Conservation (phyloP, 2,113 vertebrate species). For the Anser brachyrhynchus region DNA sequence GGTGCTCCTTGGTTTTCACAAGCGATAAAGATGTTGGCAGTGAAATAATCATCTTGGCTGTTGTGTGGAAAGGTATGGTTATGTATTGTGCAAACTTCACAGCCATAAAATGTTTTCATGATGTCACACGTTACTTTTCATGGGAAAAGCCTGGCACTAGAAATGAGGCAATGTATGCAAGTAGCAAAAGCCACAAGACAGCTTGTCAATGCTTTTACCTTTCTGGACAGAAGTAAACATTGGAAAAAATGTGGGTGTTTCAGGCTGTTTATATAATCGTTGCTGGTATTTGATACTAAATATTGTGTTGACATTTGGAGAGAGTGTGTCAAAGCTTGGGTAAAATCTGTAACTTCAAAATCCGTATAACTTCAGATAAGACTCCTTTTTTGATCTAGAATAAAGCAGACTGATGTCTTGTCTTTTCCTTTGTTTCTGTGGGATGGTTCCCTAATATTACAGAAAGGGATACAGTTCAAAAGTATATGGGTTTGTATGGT, state of each 20-base stretch:
- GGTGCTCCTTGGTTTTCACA: not conserved
- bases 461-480: not conserved
- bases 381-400: not conserved
- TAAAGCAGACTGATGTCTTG: not conserved
- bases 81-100: not conserved
- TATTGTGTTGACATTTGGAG: not conserved
- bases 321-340: not conserved
- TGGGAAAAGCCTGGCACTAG: not conserved
- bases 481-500: not conserved
- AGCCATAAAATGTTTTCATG: not conserved
- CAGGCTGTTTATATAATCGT: not conserved
- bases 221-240: not conserved
- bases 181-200: not conserved
- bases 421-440: not conserved
- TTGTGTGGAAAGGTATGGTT: not conserved
- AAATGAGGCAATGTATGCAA: not conserved
- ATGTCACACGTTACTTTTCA: not conserved
- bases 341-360: not conserved
- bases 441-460: not conserved
- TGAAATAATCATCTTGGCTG: not conserved
- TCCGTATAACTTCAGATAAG: too few relatives aligned
- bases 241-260: not conserved
- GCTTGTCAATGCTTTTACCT: not conserved
- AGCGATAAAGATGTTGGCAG: not conserved
- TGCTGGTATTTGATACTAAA: not conserved